phyloP scores from a whole-genome alignment of 2,888 invertebrate species.

The Conus canariensis region DNA sequence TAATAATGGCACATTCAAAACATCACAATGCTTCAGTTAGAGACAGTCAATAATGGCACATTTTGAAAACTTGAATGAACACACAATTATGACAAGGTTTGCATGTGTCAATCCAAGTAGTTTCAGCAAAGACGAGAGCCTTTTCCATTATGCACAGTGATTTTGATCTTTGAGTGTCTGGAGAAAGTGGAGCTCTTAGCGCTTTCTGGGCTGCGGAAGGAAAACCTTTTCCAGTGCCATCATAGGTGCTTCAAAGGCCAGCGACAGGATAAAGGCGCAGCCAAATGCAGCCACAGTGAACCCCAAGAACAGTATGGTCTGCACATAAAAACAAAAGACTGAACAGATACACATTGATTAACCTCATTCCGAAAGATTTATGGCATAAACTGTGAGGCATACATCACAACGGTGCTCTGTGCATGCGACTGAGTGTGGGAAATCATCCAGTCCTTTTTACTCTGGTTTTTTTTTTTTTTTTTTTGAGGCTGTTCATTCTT shows the following conservation, averaged over 20 bases:
- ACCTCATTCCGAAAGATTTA: too few species aligned
- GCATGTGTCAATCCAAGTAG: background rate
- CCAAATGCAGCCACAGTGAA: constrained; percentile 44
- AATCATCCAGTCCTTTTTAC: too few species aligned
- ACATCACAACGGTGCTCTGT: too few species aligned
- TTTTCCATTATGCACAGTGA: too few species aligned
- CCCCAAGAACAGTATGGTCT: constrained; percentile 49
- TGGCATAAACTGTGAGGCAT: too few species aligned
- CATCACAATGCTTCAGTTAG: background rate
- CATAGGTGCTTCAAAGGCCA: constrained; percentile 55
- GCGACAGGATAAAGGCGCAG: constrained; percentile 46
- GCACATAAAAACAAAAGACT: constrained; percentile 20
- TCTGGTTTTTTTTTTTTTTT: too few species aligned
- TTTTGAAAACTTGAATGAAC: background rate
- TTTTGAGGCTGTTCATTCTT: too few species aligned
- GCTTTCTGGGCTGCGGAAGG: constrained; percentile 23
- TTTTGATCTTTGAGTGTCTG: too few species aligned
- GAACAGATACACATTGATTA: too few species aligned
- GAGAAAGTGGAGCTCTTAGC: too few species aligned
- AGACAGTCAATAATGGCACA: background rate
- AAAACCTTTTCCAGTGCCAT: constrained; percentile 53
- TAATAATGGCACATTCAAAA: background rate
- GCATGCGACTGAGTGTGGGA: too few species aligned
- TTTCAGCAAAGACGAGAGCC: too few species aligned
- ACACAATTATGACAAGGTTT: background rate